Base-by-base conservation (phyloP, 2,888 invertebrate genomes). In the Agonopterix subpropinquella region DNA sequence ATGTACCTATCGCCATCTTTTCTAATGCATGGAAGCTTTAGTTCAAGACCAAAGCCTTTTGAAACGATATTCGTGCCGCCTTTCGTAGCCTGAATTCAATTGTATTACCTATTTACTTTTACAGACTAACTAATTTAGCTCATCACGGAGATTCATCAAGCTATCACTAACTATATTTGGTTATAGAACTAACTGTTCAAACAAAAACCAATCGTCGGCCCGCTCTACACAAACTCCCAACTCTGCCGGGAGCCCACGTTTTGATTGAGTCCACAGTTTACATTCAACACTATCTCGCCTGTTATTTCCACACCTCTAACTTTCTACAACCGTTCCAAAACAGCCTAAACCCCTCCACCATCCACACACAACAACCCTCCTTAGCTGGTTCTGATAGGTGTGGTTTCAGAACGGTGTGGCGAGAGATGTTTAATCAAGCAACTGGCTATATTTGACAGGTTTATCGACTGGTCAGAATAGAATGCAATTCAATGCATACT, bases 211-310 rank as follows among this genome's bases (percentile, higher is more conserved):
- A 28, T 28, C 28, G 5, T 1, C 7, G 4, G 39, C 8, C 45
- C 8, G 2, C 36, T 47, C 47, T 47, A 36, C n/a, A 28, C 4
- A n/a, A 11, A 4, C 8, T 36, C 8, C 13, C 11, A n/a, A 13
- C 42, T 47, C 42, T 41, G 47, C 35, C 48, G 46, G 51, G 37
- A 51, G 48, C 48, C 51, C 43, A 52, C 62, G 61, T 60, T 73
- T 65, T 73, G 74, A 77, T 77, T 70, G 71, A 72, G 70, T 72
- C 69, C 64, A 71, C 71, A 69, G 68, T 73, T 70, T 72, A 73
- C 70, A 66, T 69, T 66, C 67, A 68, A 71, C 72, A 66, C 65
- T 65, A 57, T 54, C 65, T 54, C 54, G 63, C 70, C 66, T 69
- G 72, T 73, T 71, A 70, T 70, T 70, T 73, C 70, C 68, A 72